Percentiles rank a stretch among this genome's conserved stretches.
These are phyloP conservation scores for Cyprinodon variegatus DNA, from an alignment of 2,113 vertebrate species.

Conservation along the genomic window DNA sequence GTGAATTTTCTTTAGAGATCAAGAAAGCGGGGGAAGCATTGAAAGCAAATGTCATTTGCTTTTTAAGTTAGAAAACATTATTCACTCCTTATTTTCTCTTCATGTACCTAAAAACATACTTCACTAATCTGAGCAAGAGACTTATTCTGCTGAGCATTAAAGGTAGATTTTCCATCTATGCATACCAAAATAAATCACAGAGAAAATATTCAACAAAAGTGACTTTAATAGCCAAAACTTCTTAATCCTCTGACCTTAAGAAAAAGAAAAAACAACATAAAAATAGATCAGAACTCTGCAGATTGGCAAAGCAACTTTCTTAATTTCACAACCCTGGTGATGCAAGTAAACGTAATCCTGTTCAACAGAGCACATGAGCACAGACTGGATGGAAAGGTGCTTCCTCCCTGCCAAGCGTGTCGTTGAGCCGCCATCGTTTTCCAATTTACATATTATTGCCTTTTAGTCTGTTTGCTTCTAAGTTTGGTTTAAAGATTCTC, in stretches of 20 bases:
- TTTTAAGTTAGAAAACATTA: not conserved
- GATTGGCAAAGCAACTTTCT: slow-evolving; percentile 1
- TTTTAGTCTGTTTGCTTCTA: no score
- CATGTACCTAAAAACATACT: not conserved
- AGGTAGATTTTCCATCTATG: not conserved
- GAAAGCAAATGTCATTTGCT: not conserved
- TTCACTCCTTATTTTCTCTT: not conserved
- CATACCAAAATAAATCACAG: not conserved
- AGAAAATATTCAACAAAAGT: not conserved
- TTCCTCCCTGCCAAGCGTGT: not conserved
- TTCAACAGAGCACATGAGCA: not conserved
- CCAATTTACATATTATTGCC: no score
- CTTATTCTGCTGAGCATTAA: not conserved
- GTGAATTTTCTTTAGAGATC: not conserved
- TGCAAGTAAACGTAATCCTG: slow-evolving; percentile 6
- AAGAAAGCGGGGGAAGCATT: not conserved
- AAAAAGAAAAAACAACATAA: not conserved
- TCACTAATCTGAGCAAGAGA: not conserved
- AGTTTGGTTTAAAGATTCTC: no score
- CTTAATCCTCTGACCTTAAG: not conserved
- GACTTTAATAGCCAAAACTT: not conserved
- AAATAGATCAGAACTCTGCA: slow-evolving; percentile 2
- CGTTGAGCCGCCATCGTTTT: not conserved
- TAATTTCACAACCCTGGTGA: slow-evolving; percentile 2
- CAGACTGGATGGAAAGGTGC: not conserved